phyloP scores from a whole-genome alignment of 2,113 vertebrate genomes.

The Sclerurus mexicanus region DNA sequence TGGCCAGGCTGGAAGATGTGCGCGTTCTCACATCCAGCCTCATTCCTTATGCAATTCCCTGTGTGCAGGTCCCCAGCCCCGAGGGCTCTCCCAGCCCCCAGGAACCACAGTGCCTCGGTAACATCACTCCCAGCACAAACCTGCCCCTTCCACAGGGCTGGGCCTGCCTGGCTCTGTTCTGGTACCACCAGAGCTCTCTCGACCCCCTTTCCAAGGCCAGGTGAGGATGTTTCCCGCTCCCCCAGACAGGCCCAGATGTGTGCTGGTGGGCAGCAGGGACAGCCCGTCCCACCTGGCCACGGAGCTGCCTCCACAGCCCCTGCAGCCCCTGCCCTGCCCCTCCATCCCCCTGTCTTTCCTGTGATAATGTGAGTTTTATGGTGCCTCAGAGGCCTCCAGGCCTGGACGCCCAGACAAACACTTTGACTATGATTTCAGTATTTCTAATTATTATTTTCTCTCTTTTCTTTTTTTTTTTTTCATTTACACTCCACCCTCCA shows the following conservation, averaged over 20 bases:
- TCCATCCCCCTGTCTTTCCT: not conserved
- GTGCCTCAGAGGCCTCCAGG: conserved; percentile 20
- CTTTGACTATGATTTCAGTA: conserved; percentile 18
- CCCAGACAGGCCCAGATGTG: not conserved
- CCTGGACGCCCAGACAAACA: conserved; percentile 20
- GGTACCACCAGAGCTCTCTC: not conserved
- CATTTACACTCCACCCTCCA: conserved; percentile 52
- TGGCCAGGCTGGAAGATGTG: not conserved
- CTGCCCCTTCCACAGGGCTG: not conserved
- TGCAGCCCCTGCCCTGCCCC: not conserved
- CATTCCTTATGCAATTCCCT: not conserved
- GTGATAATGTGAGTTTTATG: not conserved
- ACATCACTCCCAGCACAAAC: not conserved
- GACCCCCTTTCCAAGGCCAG: not conserved
- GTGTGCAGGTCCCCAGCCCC: not conserved
- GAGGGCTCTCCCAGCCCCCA: not conserved
- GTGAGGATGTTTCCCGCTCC: accelerated
- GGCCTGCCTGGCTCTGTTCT: accelerated
- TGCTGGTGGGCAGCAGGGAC: not conserved
- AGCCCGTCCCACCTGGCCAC: not conserved
- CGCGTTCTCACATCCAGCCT: not conserved
- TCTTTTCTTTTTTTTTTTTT: not conserved
- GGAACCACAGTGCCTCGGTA: not conserved
- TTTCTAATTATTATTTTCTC: conserved; percentile 53
- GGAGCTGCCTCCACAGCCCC: not conserved